Conservation (phyloP, 2,888 invertebrate species). For the Nomada ferruginata region DNA sequence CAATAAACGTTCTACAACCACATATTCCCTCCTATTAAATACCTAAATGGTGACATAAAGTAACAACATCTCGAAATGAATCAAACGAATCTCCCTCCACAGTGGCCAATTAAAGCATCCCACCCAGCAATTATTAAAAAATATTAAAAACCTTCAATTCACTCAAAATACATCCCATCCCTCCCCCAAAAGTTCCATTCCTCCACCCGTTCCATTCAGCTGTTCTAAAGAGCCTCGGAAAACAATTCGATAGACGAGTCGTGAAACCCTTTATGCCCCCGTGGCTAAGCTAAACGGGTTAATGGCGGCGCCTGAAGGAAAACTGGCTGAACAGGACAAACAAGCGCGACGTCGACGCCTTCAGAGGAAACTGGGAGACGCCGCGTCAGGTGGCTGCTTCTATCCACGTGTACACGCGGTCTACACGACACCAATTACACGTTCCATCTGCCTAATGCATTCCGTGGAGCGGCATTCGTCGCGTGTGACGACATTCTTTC, state of each 20-base stretch:
- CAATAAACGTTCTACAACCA: no score
- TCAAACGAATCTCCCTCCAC: no score
- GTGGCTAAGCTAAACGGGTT: conserved; percentile 53
- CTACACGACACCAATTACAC: conserved; percentile 65
- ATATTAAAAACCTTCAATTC: no score
- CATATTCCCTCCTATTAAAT: no score
- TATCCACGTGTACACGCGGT: conserved; percentile 31
- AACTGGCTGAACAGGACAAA: conserved; percentile 4
- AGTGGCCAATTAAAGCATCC: no score
- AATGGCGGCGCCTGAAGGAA: conserved; percentile 36
- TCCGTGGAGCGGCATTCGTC: conserved; percentile 51
- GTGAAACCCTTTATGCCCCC: conserved; percentile 27
- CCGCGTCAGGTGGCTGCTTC: conserved; percentile 34
- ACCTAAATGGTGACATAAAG: no score
- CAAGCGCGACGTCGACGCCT: not conserved
- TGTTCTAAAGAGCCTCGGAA: not conserved
- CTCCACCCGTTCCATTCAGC: no score
- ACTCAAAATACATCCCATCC: no score
- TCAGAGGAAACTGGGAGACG: conserved; percentile 10
- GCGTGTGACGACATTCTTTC: conserved; percentile 51
- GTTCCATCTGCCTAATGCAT: conserved; percentile 72
- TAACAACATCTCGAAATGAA: no score
- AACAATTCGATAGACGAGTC: not conserved
- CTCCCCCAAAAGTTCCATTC: no score
- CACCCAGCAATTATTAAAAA: no score